Percentiles rank a stretch among this genome's conserved stretches.
These are phyloP conservation scores for Pontoporia blainvillei DNA, from an alignment of 2,113 vertebrate genomes.

Conservation along the genomic window DNA sequence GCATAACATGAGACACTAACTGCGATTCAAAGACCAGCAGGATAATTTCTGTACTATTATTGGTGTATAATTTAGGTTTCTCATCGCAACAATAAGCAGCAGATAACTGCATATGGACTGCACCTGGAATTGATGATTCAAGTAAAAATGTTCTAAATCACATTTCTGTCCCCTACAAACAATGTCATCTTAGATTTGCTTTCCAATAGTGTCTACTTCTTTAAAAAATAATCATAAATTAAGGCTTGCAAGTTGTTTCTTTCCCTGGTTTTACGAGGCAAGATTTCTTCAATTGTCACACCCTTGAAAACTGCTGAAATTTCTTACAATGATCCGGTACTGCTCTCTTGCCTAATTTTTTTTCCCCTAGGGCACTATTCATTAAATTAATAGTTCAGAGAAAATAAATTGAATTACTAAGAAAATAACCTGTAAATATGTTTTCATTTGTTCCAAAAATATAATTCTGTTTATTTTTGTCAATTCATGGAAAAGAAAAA, in stretches of 20 bases:
- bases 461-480: background rate
- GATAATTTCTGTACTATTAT: background rate
- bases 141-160: conserved; percentile 26
- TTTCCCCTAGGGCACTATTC: conserved; percentile 78
- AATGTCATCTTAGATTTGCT: background rate
- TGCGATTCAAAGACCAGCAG: background rate
- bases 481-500: background rate
- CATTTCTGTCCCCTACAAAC: background rate
- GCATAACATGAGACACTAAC: background rate
- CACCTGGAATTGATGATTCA: conserved; percentile 55
- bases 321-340: conserved; percentile 74
- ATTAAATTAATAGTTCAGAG: conserved; percentile 64
- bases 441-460: conserved; percentile 38
- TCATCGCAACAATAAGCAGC: background rate
- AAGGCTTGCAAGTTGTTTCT: background rate
- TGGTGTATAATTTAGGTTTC: background rate
- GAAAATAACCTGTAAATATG: background rate
- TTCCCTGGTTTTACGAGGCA: background rate
- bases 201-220: background rate
- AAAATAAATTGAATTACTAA: conserved; percentile 36
- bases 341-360: conserved; percentile 76
- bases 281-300: conserved; percentile 16
- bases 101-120: background rate
- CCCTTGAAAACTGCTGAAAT: conserved; percentile 42
- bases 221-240: background rate